A percentile compares a stretch with the other conserved stretches of the same genome.
phyloP scores from a whole-genome alignment of 2,797 vertebrate species.

The Meriones psammophilus region DNA sequence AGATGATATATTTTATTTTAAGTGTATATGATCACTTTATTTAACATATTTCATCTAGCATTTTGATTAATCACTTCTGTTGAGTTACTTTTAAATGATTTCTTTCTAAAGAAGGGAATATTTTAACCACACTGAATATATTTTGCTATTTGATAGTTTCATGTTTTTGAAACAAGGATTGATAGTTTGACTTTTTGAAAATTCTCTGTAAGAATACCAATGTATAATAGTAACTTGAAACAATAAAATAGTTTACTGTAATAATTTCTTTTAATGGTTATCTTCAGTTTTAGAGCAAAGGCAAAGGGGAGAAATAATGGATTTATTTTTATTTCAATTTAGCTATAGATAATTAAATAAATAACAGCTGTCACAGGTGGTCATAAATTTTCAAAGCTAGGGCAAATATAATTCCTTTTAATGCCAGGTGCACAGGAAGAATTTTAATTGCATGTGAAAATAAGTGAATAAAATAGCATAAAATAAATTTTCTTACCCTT shows the following conservation, averaged over 20 bases:
- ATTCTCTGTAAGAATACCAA: not conserved
- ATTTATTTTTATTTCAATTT: slow-evolving; percentile 29
- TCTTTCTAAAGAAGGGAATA: not conserved
- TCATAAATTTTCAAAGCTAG: slow-evolving; percentile 21
- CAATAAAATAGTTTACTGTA: not conserved
- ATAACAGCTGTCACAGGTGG: not conserved
- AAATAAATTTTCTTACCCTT: not conserved
- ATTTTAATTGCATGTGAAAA: not conserved
- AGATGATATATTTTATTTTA: not conserved
- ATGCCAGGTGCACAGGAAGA: not conserved
- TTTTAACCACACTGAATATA: not conserved
- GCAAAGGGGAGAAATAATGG: not conserved
- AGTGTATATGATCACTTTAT: not conserved
- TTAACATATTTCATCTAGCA: not conserved
- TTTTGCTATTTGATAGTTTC: not conserved
- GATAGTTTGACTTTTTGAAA: not conserved
- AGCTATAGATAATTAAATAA: not conserved
- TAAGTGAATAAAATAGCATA: not conserved
- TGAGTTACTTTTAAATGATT: not conserved
- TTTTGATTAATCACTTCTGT: not conserved
- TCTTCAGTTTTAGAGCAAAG: not conserved
- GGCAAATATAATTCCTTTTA: not conserved
- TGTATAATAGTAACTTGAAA: slow-evolving; percentile 31
- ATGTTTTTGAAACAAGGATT: not conserved
- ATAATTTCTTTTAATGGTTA: not conserved